A percentile compares a stretch with the other conserved stretches of the same genome.
These are phyloP conservation scores for Oligia strigilis DNA, from an alignment of 2,888 invertebrate species.

Conservation along the genomic window DNA sequence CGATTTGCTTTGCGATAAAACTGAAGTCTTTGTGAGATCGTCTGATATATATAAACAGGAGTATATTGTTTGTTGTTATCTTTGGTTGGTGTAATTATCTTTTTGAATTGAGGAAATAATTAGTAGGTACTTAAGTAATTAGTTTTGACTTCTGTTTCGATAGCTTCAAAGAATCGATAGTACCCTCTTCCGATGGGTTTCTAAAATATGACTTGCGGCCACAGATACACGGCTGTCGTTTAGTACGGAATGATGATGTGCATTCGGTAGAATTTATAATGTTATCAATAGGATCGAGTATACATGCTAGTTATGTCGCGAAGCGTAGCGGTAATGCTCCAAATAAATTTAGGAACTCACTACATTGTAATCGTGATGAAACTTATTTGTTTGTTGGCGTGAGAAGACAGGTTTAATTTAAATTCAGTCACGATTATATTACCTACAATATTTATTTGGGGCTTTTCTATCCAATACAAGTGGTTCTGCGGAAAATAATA, in stretches of 20 bases:
- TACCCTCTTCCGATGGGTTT: neutral
- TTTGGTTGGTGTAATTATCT: constrained; percentile 11
- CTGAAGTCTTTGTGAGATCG: constrained; percentile 39
- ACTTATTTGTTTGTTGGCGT: neutral
- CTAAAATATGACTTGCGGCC: neutral
- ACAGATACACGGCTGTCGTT: neutral
- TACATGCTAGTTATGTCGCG: neutral
- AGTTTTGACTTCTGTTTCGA: constrained; percentile 2
- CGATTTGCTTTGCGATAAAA: constrained; percentile 64
- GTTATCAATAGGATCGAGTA: neutral
- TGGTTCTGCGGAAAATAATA: neutral
- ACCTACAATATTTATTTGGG: neutral
- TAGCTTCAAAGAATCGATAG: neutral
- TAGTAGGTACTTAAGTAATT: constrained; percentile 14
- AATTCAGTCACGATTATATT: neutral
- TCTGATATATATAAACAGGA: constrained; percentile 28
- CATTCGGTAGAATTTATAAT: neutral
- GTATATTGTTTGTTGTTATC: constrained; percentile 11
- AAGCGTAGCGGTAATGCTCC: constrained; percentile 28
- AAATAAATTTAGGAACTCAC: constrained; percentile 31
- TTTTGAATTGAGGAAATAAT: constrained; percentile 21
- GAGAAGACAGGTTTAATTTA: neutral
- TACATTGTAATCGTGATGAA: neutral
- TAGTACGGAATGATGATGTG: neutral
- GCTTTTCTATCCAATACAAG: neutral